Base-by-base conservation (phyloP, 2,888 invertebrate genomes). In the Chaetoderma sp. region DNA sequence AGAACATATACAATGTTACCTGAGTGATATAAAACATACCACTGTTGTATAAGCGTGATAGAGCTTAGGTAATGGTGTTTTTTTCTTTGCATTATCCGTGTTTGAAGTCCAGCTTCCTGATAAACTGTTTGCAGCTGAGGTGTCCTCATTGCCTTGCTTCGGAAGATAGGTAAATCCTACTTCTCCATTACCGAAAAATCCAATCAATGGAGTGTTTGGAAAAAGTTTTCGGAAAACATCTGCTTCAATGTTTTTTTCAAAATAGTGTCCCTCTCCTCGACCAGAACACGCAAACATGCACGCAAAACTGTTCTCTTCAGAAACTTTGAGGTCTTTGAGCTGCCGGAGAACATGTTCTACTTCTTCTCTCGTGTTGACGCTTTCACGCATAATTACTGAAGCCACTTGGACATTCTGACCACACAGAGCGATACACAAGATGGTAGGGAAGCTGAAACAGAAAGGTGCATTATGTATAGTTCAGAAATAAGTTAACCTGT, bases 131-230 rank as follows among this genome's bases (percentile, higher is more conserved):
- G n/a, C n/a, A n/a, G n/a, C n/a, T n/a, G n/a, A n/a, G n/a, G n/a
- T n/a, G n/a, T n/a, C n/a, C n/a, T n/a, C n/a, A n/a, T n/a, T n/a
- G n/a, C n/a, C 44, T 25, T 61, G 32, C 10, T 63, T 60, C 1
- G 69, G 62, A 10, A 78, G 77, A 70, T 70, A 72, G 45, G 83
- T 75, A 58, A 79, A 76, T 6, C 88, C 88, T n/a, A 88, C 82
- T 73, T 88, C 88, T 8, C 88, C 88, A 70, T 86, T 85, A 16
- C 88, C 88, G 75, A 88, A 88, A 63, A 87, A 82, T 1, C 88
- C 88, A 60, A 88, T 68, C n/a, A 88, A 67, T 0, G 88, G 88
- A 2, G 86, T 85, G 5, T 78, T 78, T 1, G 88, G 88, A 70
- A 88, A 88, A 57, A 83, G 63, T 68, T 83, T 83, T 21, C 78